phyloP scores from a whole-genome alignment of 2,888 invertebrate species.

The Melanophora roralis region DNA sequence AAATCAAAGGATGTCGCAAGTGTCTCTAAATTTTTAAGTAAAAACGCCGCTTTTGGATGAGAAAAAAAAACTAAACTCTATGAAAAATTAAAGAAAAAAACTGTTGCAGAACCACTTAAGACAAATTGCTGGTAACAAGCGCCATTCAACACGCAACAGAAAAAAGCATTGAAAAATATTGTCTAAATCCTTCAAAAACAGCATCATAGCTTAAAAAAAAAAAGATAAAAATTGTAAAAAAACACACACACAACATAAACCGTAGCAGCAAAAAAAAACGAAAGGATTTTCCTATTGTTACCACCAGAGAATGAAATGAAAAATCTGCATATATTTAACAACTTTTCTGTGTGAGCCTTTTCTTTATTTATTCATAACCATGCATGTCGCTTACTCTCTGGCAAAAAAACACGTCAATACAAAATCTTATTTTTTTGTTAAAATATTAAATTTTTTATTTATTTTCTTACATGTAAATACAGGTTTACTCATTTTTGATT shows the following conservation, averaged over 20 bases:
- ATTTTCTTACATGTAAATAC: too few species aligned
- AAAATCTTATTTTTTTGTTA: too few species aligned
- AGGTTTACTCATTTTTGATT: too few species aligned
- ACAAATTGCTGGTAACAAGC: conserved; percentile 74
- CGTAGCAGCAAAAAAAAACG: conserved; percentile 48
- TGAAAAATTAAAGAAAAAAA: conserved; percentile 21
- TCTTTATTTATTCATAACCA: too few species aligned
- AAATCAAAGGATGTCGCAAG: background rate
- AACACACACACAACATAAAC: conserved; percentile 17
- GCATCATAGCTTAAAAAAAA: conserved; percentile 38
- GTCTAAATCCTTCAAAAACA: conserved; percentile 63
- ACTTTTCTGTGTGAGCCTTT: conserved; percentile 48
- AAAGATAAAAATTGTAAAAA: conserved; percentile 52
- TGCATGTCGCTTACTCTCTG: too few species aligned
- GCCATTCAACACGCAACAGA: conserved; percentile 63
- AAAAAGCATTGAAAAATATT: conserved; percentile 59
- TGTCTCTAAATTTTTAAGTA: conserved; percentile 31
- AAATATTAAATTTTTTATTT: too few species aligned
- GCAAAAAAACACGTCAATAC: too few species aligned
- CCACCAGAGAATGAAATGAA: conserved; percentile 61
- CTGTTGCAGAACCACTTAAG: conserved; percentile 70
- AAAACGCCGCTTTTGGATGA: conserved; percentile 42
- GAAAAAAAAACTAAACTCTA: conserved; percentile 15
- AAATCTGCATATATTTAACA: conserved; percentile 66
- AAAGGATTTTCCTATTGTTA: conserved; percentile 60